Evolutionary conservation across 2,888 invertebrate genomes (phyloP).

Genomic region (Hedychridium roseum): DNA sequence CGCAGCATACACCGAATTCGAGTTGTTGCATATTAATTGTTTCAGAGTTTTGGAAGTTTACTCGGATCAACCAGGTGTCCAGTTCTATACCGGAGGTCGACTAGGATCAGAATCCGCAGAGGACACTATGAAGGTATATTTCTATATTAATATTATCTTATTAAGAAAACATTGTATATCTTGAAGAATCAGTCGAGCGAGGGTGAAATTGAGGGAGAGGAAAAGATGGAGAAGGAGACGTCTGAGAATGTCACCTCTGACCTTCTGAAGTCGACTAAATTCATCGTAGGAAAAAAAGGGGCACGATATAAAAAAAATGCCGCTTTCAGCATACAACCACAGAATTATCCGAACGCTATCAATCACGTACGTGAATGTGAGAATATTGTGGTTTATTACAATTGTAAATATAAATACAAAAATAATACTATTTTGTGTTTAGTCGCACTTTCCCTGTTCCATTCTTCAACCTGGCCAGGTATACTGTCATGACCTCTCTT

Average conservation of each 20-base stretch:
- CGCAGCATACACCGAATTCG: background rate
- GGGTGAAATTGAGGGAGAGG: background rate
- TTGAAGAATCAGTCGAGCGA: too few relatives aligned
- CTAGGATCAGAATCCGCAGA: conserved; percentile 29
- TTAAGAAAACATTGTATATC: too few relatives aligned
- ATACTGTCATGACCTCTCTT: conserved; percentile 77
- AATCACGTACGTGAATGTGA: conserved; percentile 73
- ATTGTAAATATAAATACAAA: conserved; percentile 9
- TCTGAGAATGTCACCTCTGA: too few relatives aligned
- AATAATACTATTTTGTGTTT: conserved; percentile 53
- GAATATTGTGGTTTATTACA: conserved; percentile 6
- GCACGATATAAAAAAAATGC: conserved; percentile 76
- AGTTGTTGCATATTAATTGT: too few relatives aligned
- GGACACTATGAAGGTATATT: too few relatives aligned
- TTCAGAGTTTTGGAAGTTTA: conserved; percentile 77
- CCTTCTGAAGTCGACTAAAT: too few relatives aligned
- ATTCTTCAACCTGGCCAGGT: conserved; percentile 77
- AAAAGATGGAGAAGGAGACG: too few relatives aligned
- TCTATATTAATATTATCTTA: too few relatives aligned
- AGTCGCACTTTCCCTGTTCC: conserved; percentile 78
- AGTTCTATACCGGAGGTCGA: conserved; percentile 77
- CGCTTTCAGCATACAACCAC: conserved; percentile 87
- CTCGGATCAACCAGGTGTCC: conserved; percentile 88
- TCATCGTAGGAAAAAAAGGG: conserved; percentile 74
- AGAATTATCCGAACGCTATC: conserved; percentile 89